These are phyloP conservation scores for Acanthosepion lycidas DNA, from an alignment of 2,888 invertebrate species.

Conservation along the genomic window DNA sequence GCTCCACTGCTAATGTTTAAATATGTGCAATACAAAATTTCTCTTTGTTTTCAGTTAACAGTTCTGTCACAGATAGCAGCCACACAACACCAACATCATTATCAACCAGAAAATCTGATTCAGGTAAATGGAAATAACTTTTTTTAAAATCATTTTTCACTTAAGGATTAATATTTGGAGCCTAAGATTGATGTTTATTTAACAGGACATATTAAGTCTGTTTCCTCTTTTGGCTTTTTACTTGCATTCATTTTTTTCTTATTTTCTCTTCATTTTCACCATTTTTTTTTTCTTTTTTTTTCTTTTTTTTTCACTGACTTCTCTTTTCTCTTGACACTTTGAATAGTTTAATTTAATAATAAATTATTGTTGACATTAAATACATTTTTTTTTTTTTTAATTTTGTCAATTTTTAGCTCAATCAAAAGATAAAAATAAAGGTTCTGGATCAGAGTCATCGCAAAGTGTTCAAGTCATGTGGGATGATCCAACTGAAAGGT, in stretches of 20 bases:
- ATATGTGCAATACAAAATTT: no score
- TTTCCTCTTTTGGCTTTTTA: no score
- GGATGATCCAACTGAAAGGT: constrained; percentile 75
- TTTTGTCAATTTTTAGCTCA: neutral
- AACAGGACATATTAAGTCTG: no score
- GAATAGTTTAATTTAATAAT: neutral
- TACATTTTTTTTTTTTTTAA: neutral
- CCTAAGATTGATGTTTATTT: no score
- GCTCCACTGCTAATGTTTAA: no score
- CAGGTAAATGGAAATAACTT: neutral
- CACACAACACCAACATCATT: neutral
- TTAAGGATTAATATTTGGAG: no score
- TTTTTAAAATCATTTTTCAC: no score
- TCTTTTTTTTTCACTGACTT: no score
- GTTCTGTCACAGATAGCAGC: neutral
- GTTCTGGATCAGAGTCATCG: constrained; percentile 57
- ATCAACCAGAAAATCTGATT: neutral
- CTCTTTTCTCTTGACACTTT: no score
- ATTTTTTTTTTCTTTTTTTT: no score
- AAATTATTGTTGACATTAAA: neutral
- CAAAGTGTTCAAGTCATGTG: constrained; percentile 74
- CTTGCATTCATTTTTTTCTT: no score
- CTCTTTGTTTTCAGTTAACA: neutral
- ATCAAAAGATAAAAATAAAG: constrained; percentile 14
- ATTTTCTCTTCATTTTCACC: no score